Base-by-base conservation (phyloP, 2,888 invertebrate species). In the Globia sparganii region DNA sequence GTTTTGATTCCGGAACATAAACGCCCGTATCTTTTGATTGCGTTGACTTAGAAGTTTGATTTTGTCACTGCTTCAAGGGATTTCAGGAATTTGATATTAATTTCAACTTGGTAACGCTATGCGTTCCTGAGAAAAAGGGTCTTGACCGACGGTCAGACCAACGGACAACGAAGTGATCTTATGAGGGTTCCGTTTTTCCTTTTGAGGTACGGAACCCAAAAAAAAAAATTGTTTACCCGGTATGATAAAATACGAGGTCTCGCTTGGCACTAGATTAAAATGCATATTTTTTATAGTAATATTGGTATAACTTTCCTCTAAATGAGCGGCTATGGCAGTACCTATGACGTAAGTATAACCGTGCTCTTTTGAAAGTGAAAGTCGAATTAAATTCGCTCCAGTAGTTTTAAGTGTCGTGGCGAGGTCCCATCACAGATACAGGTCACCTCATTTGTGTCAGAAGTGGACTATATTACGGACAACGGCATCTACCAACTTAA, bases 371-470 rank as follows among this genome's bases (percentile, higher is more conserved):
- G 53, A 83, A 64, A 78, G 73, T 74, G 62, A 83, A 77, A 77
- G 66, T 64, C 25, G 31, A 37, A 73, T 83, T 83, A 66, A 43
- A 53, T 70, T 70, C 66, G 77, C 68, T 75, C 40, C 49, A 80
- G 46, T 76, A 71, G 61, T 34, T 76, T 58, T 21, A 37, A 31
- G 28, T 37, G 34, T 59, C 28, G 64, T 43, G 49, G 34, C 46
- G 37, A 67, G 67, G 34, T 67, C 34, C 46, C 28, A 15, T 49
- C 25, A 31, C 25, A 62, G 25, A 43, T 53, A 77, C 58, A 43
- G 49, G 67, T 62, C 70, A 76, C 25, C 18, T 61, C 15, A 62
- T 71, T 67, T 2, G 2, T 43, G 15, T 64, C 34, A 58, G 28
- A 72, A n/a, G 61, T 49, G 28, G 31, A 53, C n/a, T 46, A 31